Evolutionary conservation across 2,888 invertebrate genomes (phyloP).

Genomic region (Hyalella azteca): DNA sequence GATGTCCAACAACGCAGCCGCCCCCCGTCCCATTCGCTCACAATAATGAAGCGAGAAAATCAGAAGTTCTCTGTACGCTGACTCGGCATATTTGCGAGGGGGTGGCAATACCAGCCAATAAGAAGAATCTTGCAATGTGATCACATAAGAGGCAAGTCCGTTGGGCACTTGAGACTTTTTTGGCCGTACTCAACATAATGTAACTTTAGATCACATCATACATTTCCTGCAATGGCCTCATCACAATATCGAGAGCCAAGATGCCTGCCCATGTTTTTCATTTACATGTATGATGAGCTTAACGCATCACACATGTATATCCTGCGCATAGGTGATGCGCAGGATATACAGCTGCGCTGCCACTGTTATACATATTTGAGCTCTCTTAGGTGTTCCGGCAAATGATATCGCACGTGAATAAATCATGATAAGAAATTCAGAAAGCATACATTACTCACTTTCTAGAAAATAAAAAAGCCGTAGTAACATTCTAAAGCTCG

Average conservation of each 20-base stretch:
- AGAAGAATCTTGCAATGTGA: neutral
- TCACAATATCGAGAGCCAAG: neutral
- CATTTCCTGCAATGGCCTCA: neutral
- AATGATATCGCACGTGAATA: no score
- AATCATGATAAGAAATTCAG: no score
- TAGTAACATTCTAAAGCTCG: no score
- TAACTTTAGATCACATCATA: neutral
- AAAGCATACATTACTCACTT: no score
- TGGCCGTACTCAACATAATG: neutral
- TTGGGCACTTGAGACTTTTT: neutral
- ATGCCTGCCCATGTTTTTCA: no score
- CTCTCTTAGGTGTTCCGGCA: no score
- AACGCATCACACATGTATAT: no score
- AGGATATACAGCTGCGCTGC: no score
- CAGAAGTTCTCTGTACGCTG: neutral
- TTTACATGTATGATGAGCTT: no score
- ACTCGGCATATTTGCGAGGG: neutral
- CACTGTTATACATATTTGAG: no score
- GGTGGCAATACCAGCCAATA: conserved; percentile 11
- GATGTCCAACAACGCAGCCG: neutral
- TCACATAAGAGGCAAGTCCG: conserved; percentile 1
- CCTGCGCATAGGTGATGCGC: no score
- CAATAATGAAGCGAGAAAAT: conserved; percentile 20
- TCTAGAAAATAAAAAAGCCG: no score
- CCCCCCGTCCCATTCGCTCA: neutral